These are phyloP conservation scores for Dicrurus megarhynchus DNA, from an alignment of 2,113 vertebrate genomes.

Conservation along the genomic window DNA sequence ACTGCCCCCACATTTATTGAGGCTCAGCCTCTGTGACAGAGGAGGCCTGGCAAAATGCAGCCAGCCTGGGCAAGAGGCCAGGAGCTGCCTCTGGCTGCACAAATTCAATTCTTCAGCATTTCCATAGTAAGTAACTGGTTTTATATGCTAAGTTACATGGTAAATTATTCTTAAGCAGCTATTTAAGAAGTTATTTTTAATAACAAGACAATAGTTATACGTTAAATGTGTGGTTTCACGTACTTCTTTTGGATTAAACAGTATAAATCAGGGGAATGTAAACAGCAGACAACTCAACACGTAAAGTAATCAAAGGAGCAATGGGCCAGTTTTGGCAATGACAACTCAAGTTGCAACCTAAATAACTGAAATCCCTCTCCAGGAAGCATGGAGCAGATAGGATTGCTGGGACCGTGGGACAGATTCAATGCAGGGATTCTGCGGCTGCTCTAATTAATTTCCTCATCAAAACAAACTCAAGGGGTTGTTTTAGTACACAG, in stretches of 20 bases:
- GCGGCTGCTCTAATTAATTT: not conserved
- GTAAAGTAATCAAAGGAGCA: not conserved
- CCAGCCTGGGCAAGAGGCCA: constrained; percentile 23
- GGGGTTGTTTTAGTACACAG: not conserved
- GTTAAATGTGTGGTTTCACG: constrained; percentile 25
- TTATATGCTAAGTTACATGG: constrained; percentile 32
- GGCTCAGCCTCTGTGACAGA: not conserved
- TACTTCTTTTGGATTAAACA: constrained; percentile 9
- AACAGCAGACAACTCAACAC: not conserved
- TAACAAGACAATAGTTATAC: constrained; percentile 16
- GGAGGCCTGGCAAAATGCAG: not conserved
- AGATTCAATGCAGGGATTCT: not conserved
- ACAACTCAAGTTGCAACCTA: not conserved
- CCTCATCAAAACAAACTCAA: not conserved
- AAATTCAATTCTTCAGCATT: constrained; percentile 40
- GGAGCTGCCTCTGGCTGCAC: constrained; percentile 7
- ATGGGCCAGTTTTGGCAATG: not conserved
- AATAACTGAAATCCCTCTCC: not conserved
- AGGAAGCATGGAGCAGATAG: not conserved
- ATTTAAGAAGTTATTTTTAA: not conserved
- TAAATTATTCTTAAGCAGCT: constrained; percentile 55
- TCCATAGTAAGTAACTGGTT: constrained; percentile 29
- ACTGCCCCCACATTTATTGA: not conserved
- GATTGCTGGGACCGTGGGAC: not conserved
- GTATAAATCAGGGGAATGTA: not conserved